Evolutionary conservation across 2,888 invertebrate species (phyloP).

Genomic region (Diadegma fenestrale): DNA sequence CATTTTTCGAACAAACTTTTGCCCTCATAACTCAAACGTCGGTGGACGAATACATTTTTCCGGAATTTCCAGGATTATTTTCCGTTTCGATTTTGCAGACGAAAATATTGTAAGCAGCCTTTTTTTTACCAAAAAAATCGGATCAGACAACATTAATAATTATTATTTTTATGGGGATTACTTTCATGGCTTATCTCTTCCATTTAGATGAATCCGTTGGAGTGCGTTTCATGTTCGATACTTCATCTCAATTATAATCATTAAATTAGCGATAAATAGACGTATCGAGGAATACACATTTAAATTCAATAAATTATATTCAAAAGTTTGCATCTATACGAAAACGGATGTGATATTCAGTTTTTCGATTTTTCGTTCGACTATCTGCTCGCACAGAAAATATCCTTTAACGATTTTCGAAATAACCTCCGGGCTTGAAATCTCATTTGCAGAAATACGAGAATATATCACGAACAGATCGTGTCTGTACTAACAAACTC

Average conservation of each 20-base stretch:
- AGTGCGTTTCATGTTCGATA: constrained; percentile 24
- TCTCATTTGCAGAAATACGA: constrained; percentile 34
- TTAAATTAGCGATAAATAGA: not conserved
- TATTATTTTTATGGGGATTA: not conserved
- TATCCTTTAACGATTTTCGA: constrained; percentile 36
- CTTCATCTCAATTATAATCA: constrained; percentile 45
- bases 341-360: constrained; percentile 6
- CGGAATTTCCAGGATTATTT: not conserved
- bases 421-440: constrained; percentile 42
- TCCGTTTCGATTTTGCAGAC: not conserved
- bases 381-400: not conserved
- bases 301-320: not conserved
- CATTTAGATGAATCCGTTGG: constrained; percentile 16
- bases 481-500: not conserved
- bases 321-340: not conserved
- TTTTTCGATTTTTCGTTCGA: constrained; percentile 2
- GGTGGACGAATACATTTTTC: too few relatives aligned
- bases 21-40: too few relatives aligned
- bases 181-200: not conserved
- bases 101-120: too few relatives aligned
- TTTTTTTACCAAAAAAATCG: too few relatives aligned
- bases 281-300: not conserved
- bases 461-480: constrained; percentile 35
- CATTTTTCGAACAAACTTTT: too few relatives aligned
- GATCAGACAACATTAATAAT: not conserved